A percentile compares a stretch with the other conserved stretches of the same genome.
These are phyloP conservation scores for Glaucidium brasilianum DNA, from an alignment of 2,113 vertebrate species.

Conservation along the genomic window DNA sequence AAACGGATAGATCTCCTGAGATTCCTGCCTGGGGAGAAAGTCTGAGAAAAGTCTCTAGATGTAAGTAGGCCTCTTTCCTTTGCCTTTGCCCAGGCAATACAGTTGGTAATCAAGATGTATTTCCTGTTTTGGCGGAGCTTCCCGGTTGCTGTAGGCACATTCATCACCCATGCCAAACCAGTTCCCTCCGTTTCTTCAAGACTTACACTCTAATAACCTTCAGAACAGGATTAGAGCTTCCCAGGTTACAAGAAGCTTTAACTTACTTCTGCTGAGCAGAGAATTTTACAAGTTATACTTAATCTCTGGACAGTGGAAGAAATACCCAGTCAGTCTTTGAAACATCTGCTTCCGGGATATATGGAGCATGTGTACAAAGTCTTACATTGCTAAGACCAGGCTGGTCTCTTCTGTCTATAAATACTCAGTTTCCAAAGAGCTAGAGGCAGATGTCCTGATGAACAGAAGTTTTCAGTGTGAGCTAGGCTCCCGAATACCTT, in stretches of 20 bases:
- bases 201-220: background rate
- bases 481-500: background rate
- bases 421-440: background rate
- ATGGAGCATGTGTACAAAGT: accelerated
- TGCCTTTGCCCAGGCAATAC: background rate
- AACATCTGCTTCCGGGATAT: background rate
- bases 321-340: background rate
- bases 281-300: background rate
- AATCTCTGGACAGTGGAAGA: background rate
- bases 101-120: background rate
- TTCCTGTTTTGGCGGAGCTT: background rate
- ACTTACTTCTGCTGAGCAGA: background rate
- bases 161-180: background rate
- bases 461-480: background rate
- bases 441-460: background rate
- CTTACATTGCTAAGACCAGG: background rate
- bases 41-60: background rate
- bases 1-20: background rate
- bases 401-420: background rate
- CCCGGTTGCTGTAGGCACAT: background rate
- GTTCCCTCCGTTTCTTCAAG: background rate
- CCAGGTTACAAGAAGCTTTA: background rate
- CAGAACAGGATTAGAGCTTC: background rate
- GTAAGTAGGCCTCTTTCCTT: background rate
- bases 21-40: background rate